Percentiles rank a stretch among this genome's conserved stretches.
Evolutionary conservation across 1,140 invertebrate species (phyloP).

Genomic region (Samia ricini): DNA sequence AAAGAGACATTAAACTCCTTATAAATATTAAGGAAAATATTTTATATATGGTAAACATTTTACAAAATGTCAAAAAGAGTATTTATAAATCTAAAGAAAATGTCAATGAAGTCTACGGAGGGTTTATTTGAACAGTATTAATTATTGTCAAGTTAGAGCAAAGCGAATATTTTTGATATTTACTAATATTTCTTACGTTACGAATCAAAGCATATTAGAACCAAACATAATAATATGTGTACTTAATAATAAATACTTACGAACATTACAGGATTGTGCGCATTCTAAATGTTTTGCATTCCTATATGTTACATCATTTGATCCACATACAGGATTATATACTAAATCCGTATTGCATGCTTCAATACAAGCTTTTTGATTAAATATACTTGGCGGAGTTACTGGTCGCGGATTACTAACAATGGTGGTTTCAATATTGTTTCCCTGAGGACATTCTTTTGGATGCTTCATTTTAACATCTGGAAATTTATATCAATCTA

Average conservation of each 20-base stretch:
- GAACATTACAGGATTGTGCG: constrained; percentile 65
- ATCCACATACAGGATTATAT: constrained; percentile 85
- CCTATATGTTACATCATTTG: constrained; percentile 79
- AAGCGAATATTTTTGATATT: too few species aligned
- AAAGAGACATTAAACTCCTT: too few species aligned
- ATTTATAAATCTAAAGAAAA: too few species aligned
- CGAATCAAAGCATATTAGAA: too few species aligned
- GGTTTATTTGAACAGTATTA: too few species aligned
- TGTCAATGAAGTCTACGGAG: too few species aligned
- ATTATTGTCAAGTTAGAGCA: too few species aligned
- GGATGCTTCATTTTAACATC: not conserved
- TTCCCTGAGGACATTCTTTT: not conserved
- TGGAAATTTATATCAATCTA: not conserved
- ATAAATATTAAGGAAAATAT: too few species aligned
- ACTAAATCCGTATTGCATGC: not conserved
- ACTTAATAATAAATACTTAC: constrained; percentile 6
- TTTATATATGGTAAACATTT: too few species aligned
- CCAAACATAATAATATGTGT: too few species aligned
- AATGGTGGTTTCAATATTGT: not conserved
- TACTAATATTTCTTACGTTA: too few species aligned
- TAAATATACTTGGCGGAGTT: not conserved
- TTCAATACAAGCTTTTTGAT: not conserved
- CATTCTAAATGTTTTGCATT: constrained; percentile 81
- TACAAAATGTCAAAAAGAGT: too few species aligned
- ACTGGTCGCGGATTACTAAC: not conserved